Percentiles rank a stretch among this genome's conserved stretches.
Evolutionary conservation across 2,797 vertebrate genomes (phyloP).

Genomic region (Mallotus villosus): DNA sequence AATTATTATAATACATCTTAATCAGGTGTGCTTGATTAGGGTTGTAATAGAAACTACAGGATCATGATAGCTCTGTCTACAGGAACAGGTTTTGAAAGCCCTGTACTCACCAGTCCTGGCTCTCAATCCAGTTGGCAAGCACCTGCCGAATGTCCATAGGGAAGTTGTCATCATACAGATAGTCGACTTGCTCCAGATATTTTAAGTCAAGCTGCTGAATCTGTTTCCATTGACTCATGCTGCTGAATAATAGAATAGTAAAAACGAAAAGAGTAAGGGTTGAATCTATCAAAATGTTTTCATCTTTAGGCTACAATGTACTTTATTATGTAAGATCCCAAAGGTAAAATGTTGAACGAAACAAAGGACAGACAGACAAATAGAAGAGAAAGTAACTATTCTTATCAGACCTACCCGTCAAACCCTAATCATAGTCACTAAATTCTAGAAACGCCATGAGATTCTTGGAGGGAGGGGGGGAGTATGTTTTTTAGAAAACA

Average conservation of each 20-base stretch:
- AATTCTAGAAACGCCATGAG: too few relatives aligned
- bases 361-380: too few relatives aligned
- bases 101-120: constrained; percentile 88
- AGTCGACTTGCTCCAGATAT: constrained; percentile 94
- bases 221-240: constrained; percentile 96
- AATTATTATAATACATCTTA: too few relatives aligned
- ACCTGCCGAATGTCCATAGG: constrained; percentile 96
- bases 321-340: background rate
- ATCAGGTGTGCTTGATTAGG: too few relatives aligned
- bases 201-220: constrained; percentile 93
- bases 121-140: constrained; percentile 93
- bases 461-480: too few relatives aligned
- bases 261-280: background rate
- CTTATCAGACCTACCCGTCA: background rate
- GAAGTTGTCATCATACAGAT: constrained; percentile 95
- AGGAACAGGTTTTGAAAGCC: background rate
- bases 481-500: background rate
- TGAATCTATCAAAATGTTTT: background rate
- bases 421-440: background rate
- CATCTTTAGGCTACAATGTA: too few relatives aligned
- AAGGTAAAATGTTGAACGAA: background rate
- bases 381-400: too few relatives aligned
- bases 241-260: background rate
- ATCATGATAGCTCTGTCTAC: background rate
- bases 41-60: too few relatives aligned